Base-by-base conservation (phyloP, 2,888 invertebrate species). In the Agonum fuliginosum region DNA sequence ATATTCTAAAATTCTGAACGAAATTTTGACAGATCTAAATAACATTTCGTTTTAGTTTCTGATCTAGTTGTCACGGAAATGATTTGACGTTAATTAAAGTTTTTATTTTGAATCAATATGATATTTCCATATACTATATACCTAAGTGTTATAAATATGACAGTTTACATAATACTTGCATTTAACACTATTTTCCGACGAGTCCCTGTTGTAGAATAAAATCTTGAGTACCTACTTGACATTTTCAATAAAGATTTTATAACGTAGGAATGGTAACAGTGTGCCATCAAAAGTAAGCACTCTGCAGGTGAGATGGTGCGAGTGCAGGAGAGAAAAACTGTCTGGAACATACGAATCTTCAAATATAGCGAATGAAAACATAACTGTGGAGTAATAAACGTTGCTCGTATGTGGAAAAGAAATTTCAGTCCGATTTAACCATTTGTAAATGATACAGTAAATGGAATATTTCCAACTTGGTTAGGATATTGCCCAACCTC, bases 321-420 rank as follows among this genome's bases (percentile, higher is more conserved):
- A 41, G 46, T 17, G 4, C 17, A 46, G 17, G 17, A 46, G 46
- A 46, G 17, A 37, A 1, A 46, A 17, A 46, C 14, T 17, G 1
- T 17, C 46, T 43, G 5, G 12, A 43, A 43, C 43, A 12, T 43
- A 43, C 43, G 43, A 43, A 43, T 43, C 43, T 43, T 43, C 17
- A 2, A 17, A 43, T 6, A 12, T 43, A 5, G 17, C 43, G 43
- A n/a, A 34, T 34, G n/a, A 51, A 22, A 22, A n/a, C 69, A 69
- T 69, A 41, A 69, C 22, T 12, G 34, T 69, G 43, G 46, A 69
- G 69, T 43, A 43, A 69, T 69, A 69, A 43, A 69, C 27, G 69
- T 24, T 43, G 46, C 41, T 46, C 69, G 10, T 69, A 14, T 41
- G 17, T 34, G 24, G 46, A 69, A 69, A 43, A 46, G 69, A 69